Evolutionary conservation across 2,888 invertebrate genomes (phyloP), one percentile per base, ranked within the genome.

Genomic region (Stenodema calcarata): DNA sequence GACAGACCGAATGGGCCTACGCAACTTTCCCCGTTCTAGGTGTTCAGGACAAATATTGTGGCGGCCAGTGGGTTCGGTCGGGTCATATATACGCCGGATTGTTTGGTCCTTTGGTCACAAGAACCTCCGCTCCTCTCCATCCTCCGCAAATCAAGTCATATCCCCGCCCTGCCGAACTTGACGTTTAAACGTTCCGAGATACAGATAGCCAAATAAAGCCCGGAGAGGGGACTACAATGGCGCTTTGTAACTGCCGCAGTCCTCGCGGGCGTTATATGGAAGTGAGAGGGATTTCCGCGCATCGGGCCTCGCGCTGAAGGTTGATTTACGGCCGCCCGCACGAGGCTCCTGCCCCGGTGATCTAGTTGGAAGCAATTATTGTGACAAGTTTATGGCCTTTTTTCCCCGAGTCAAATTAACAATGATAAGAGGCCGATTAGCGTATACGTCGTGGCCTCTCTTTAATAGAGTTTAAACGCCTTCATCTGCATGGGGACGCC

Each of bases 361-460:
- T 80, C 80, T 35, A 80, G 80, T 80, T 80, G 80, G 16, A 54
- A 80, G 80, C 80, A 80, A 80, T 80, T 80, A 80, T 54, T 80
- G 80, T 80, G 80, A 80, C 80, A 78, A 78, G 41, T 80, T 80
- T 80, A 80, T 80, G 54, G 54, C 30, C 23, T 54, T 18, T n/a
- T 11, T 23, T 30, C 18, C 80, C 9, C 35, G 35, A 80, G 80
- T 80, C 80, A 80, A 80, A 80, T 80, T 80, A 54, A 80, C 54
- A 80, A 80, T 80, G 50, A 80, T 80, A 54, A 30, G 50, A 28
- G 50, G 42, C 54, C 44, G 7, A 41, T 75, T 75, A 75, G 73
- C 73, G 62, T 62, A 62, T 62, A 23, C 23, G 18, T 18, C 62
- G 62, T 23, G 23, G 41, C 18, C n/a, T 6, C 73, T 12, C 35